These are phyloP conservation scores for Condylura cristata DNA, from an alignment of 2,113 vertebrate genomes.

Conservation along the genomic window DNA sequence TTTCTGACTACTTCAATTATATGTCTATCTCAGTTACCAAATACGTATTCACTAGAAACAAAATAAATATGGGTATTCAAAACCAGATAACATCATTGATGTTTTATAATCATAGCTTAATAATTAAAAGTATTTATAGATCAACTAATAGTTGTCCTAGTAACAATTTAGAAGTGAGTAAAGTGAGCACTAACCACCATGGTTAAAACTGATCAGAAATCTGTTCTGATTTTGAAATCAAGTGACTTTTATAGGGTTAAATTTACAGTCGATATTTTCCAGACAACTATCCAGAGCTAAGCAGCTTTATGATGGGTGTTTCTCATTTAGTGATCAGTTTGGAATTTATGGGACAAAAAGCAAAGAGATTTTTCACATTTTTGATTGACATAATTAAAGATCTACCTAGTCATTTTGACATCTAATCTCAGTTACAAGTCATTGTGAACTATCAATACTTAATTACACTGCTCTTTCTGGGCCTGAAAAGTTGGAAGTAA, in stretches of 20 bases:
- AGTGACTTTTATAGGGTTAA: neutral
- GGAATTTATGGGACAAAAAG: neutral
- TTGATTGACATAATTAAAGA: constrained; percentile 18
- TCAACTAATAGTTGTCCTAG: neutral
- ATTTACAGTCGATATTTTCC: constrained; percentile 8
- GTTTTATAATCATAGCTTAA: neutral
- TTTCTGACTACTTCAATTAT: neutral
- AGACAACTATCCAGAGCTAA: neutral
- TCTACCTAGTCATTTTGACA: neutral
- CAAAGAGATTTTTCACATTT: neutral
- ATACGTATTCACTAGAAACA: neutral
- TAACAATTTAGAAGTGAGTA: neutral
- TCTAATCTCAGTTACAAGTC: neutral
- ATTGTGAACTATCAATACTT: neutral
- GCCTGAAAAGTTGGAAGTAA: neutral
- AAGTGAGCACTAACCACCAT: neutral
- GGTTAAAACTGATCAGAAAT: neutral
- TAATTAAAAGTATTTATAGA: neutral
- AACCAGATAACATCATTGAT: neutral
- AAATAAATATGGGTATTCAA: neutral
- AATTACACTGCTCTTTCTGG: neutral
- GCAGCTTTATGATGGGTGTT: neutral
- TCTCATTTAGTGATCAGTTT: constrained; percentile 16
- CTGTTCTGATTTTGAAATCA: neutral
- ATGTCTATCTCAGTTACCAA: neutral